phyloP scores from a whole-genome alignment of 2,113 vertebrate genomes.

The Caranx melampygus region DNA sequence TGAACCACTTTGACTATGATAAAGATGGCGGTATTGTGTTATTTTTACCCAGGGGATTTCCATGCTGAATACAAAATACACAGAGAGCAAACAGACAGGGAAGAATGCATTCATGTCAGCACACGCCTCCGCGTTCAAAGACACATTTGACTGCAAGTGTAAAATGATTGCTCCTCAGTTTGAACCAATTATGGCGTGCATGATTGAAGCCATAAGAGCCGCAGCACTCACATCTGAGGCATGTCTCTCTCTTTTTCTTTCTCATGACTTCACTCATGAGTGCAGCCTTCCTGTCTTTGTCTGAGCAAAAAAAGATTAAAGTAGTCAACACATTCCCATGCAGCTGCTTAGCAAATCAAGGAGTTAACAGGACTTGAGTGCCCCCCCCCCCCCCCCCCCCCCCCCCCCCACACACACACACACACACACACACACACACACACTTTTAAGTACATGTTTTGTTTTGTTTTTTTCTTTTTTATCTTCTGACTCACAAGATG shows the following conservation, averaged over 20 bases:
- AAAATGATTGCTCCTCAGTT: constrained; percentile 74
- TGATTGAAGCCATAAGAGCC: constrained; percentile 71
- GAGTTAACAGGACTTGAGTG: not conserved
- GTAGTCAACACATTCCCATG: constrained; percentile 33
- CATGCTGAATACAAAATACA: constrained; percentile 25
- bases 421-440: not conserved
- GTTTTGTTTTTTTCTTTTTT: not conserved
- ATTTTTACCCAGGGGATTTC: constrained; percentile 68
- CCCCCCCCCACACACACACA: not conserved
- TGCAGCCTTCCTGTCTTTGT: constrained; percentile 58
- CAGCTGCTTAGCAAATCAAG: not conserved
- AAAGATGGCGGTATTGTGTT: constrained; percentile 50
- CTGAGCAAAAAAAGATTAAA: constrained; percentile 37
- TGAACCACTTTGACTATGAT: constrained; percentile 23
- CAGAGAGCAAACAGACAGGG: constrained; percentile 27
- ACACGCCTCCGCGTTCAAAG: constrained; percentile 73
- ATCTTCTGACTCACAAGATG: constrained; percentile 8
- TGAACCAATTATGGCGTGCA: constrained; percentile 76
- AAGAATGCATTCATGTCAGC: constrained; percentile 77
- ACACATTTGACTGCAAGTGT: constrained; percentile 69
- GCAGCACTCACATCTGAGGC: constrained; percentile 52
- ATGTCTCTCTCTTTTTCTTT: constrained; percentile 36
- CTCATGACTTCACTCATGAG: constrained; percentile 51
- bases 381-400: rapidly evolving
- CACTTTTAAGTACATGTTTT: not conserved